Evolutionary conservation across 2,797 vertebrate genomes (phyloP).

Genomic region (Discoglossus pictus): DNA sequence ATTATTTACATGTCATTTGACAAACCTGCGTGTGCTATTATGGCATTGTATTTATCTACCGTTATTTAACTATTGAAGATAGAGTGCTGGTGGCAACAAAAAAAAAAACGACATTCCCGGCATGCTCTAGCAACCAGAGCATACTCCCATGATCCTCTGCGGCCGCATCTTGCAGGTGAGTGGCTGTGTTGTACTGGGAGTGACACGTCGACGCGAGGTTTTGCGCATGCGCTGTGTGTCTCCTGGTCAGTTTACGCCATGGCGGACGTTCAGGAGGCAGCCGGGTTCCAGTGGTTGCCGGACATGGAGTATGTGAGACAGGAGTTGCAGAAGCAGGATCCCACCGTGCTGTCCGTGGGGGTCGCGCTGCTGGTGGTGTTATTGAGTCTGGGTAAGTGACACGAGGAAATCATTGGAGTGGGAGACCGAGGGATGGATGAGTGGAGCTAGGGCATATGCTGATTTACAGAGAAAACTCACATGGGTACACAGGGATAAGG

Average conservation of each 20-base stretch:
- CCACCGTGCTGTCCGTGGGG: slow-evolving; percentile 69
- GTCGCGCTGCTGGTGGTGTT: slow-evolving; percentile 76
- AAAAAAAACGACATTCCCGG: too few species aligned
- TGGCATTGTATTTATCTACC: too few species aligned
- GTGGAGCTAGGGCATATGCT: too few species aligned
- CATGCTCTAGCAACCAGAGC: not conserved
- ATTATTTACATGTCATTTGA: too few species aligned
- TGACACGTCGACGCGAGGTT: slow-evolving; percentile 24
- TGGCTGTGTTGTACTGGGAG: slow-evolving; percentile 4
- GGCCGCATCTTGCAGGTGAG: not conserved
- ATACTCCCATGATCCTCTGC: slow-evolving; percentile 55
- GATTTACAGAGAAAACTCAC: too few species aligned
- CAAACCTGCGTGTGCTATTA: too few species aligned
- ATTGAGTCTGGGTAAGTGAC: slow-evolving; percentile 75
- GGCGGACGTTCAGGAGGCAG: slow-evolving; percentile 13
- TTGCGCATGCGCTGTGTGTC: not conserved
- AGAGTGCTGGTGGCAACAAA: too few species aligned
- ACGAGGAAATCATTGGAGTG: too few species aligned
- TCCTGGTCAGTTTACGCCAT: not conserved
- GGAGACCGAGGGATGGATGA: too few species aligned
- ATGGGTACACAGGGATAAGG: too few species aligned
- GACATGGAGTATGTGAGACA: slow-evolving; percentile 70
- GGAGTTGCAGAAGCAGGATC: slow-evolving; percentile 73
- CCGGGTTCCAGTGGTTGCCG: slow-evolving; percentile 57
- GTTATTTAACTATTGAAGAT: too few species aligned